Evolutionary conservation across 1,140 invertebrate species (phyloP).

Genomic region (Holcopasites calliopsidis): DNA sequence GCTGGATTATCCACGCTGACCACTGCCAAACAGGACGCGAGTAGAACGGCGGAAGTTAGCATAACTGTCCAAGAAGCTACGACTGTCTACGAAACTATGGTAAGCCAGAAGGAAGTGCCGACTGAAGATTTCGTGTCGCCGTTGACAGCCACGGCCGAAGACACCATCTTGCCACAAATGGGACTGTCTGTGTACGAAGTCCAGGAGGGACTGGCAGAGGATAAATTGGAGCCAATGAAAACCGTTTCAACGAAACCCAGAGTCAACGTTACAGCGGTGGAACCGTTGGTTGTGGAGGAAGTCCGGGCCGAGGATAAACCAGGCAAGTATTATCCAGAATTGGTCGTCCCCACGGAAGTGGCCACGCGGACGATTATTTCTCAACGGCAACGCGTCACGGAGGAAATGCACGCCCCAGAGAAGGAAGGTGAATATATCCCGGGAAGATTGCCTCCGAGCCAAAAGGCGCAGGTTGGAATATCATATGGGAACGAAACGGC

Average conservation of each 20-base stretch:
- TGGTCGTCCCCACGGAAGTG: constrained; percentile 88
- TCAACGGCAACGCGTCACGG: constrained; percentile 83
- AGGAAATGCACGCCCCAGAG: constrained; percentile 84
- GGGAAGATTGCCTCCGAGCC: constrained; percentile 80
- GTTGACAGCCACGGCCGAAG: constrained; percentile 77
- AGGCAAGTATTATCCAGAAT: constrained; percentile 87
- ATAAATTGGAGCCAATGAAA: constrained; percentile 71
- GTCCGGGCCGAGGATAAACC: constrained; percentile 85
- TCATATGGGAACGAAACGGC: constrained; percentile 82
- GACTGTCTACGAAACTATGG: constrained; percentile 82
- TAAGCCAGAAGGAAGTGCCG: constrained; percentile 81
- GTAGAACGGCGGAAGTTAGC: constrained; percentile 78
- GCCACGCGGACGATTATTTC: constrained; percentile 83
- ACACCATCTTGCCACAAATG: constrained; percentile 79
- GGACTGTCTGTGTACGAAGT: constrained; percentile 83
- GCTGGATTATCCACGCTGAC: constrained; percentile 56
- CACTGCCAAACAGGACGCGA: constrained; percentile 41
- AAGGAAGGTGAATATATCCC: constrained; percentile 83
- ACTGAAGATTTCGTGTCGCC: constrained; percentile 76
- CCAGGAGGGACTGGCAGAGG: constrained; percentile 82
- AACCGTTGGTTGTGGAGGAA: constrained; percentile 84
- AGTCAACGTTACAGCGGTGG: constrained; percentile 82
- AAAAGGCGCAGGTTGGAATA: constrained; percentile 82
- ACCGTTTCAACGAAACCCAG: constrained; percentile 77
- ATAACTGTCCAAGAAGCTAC: constrained; percentile 84